A percentile compares a stretch with the other conserved stretches of the same genome.
These are phyloP conservation scores for Leptinotarsa rubiginosa DNA, from an alignment of 2,888 invertebrate genomes.

Conservation along the genomic window DNA sequence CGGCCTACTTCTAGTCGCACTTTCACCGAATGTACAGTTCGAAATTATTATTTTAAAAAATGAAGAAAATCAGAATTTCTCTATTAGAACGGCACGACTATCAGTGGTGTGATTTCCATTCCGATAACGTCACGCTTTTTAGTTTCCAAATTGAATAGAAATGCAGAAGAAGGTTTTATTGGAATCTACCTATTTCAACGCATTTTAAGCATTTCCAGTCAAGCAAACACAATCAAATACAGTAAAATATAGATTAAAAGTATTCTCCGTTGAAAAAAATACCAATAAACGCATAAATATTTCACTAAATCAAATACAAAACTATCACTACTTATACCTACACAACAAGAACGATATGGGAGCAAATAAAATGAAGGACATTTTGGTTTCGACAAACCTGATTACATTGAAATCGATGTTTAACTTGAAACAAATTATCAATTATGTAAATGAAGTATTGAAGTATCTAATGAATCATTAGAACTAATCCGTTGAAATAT, in stretches of 20 bases:
- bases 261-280: background rate
- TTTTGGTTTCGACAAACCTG: too few relatives aligned
- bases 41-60: conserved; percentile 17
- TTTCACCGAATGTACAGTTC: conserved; percentile 43
- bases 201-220: too few relatives aligned
- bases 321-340: too few relatives aligned
- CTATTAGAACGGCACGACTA: conserved; percentile 14
- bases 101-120: conserved; percentile 15
- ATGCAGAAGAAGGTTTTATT: conserved; percentile 5
- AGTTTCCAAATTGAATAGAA: conserved; percentile 1
- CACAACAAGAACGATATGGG: too few relatives aligned
- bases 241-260: background rate
- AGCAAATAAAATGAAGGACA: too few relatives aligned
- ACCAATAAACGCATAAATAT: too few relatives aligned
- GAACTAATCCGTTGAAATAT: too few relatives aligned
- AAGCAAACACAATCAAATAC: background rate
- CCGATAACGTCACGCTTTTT: conserved; percentile 26
- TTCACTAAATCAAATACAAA: too few relatives aligned
- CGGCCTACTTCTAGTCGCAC: conserved; percentile 43
- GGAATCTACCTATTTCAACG: background rate
- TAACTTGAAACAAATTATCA: too few relatives aligned
- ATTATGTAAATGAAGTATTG: too few relatives aligned
- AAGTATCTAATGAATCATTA: too few relatives aligned
- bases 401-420: too few relatives aligned
- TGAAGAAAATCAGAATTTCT: conserved; percentile 23